Percentiles rank a stretch among this genome's conserved stretches.
These are phyloP conservation scores for Poecilobothrus nobilitatus DNA, from an alignment of 2,888 invertebrate genomes.

Conservation along the genomic window DNA sequence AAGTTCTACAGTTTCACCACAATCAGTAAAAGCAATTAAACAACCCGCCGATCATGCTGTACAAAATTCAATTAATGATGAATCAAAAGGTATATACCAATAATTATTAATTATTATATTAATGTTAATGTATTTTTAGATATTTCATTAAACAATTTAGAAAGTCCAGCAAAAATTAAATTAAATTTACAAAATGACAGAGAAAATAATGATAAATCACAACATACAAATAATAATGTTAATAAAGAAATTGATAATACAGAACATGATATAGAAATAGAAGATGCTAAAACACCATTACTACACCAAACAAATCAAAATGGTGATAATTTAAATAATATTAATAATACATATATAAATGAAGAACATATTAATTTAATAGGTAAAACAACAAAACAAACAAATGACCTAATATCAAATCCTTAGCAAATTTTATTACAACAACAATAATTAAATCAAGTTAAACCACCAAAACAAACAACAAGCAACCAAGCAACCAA, in stretches of 20 bases:
- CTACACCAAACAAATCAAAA: slow-evolving; percentile 23
- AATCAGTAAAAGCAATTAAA: background rate
- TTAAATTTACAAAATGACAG: background rate
- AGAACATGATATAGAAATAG: slow-evolving; percentile 20
- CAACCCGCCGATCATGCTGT: background rate
- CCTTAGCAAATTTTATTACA: background rate
- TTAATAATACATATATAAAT: background rate
- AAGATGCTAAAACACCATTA: slow-evolving; percentile 25
- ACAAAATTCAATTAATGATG: background rate
- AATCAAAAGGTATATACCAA: background rate
- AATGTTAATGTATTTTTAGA: background rate
- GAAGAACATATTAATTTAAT: background rate
- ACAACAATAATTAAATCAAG: background rate
- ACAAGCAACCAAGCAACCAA: no score
- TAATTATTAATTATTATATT: background rate
- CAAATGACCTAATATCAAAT: background rate
- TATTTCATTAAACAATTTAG: background rate
- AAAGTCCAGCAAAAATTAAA: background rate
- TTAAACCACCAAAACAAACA: background rate
- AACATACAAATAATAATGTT: background rate
- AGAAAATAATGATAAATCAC: slow-evolving; percentile 2
- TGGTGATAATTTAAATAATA: slow-evolving; percentile 23
- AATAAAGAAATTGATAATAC: slow-evolving; percentile 16
- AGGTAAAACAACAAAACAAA: background rate
- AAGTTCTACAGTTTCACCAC: background rate